Base-by-base conservation (phyloP, 2,888 invertebrate species). In the Lasius fuliginosus region DNA sequence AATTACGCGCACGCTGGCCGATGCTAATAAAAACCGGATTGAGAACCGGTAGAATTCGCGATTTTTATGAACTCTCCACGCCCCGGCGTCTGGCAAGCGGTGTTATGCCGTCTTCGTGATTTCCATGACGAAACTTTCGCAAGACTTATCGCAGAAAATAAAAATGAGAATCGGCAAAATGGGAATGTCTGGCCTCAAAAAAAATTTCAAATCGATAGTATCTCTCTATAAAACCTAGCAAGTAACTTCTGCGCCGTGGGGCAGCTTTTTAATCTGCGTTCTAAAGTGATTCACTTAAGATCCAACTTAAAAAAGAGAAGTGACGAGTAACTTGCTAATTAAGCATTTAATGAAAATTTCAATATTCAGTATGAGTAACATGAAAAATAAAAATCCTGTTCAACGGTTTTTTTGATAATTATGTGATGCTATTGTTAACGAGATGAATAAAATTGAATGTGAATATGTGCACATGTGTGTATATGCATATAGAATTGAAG, bases 21-120 rank as follows among this genome's bases (percentile, higher is more conserved):
- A 56, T 40, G 46, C 46, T 73, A 74, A 85, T 79, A 86, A 89
- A 87, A 89, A 89, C 89, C 89, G 87, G 89, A 69, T 81, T 15
- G 36, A 64, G 60, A 87, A 89, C 89, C 86, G 89, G 89, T 87
- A 88, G 88, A 88, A 88, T 84, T 88, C 85, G 30, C 53, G 5
- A 46, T 83, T 75, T 83, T 86, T 82, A 68, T 40, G 30, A 79
- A 40, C 71, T 36, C 71, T 36, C 15, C 36, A 23, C 11, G 40
- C 23, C 23, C 12, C 42, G 68, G 42, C 46, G 27, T 62, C 58
- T 65, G 56, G 46, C 42, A 18, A 18, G 12, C 56, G 64, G 8
- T n/a, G 9, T 56, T 42, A 30, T 58, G 33, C 56, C 33, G 12
- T 40, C 36, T 75, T 56, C 46, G 62, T 42, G 62, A 68, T 69